Conservation (phyloP, 2,888 invertebrate genomes). For the Rhamphomyia laevipes region DNA sequence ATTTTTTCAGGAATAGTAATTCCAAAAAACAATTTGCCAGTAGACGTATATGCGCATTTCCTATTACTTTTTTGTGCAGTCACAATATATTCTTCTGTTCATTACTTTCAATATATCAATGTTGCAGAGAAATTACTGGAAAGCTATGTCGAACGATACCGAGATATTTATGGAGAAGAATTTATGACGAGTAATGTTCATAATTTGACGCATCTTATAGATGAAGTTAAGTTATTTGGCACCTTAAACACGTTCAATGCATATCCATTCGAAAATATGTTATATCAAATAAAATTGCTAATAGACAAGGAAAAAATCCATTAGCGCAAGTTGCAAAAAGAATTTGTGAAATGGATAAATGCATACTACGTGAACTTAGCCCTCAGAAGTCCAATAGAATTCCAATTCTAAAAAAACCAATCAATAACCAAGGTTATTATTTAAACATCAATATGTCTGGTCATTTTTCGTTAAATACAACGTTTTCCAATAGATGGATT, state of each 20-base stretch:
- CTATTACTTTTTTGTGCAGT: slow-evolving; percentile 8
- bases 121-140: slow-evolving; percentile 14
- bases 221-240: slow-evolving; percentile 25
- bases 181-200: slow-evolving; percentile 29
- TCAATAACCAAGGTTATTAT: not conserved
- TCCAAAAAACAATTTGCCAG: slow-evolving; percentile 12
- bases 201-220: slow-evolving; percentile 25
- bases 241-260: not conserved
- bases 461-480: not conserved
- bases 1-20: slow-evolving; percentile 13
- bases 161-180: slow-evolving; percentile 23
- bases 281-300: not conserved
- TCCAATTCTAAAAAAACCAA: not conserved
- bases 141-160: slow-evolving; percentile 13
- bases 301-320: not conserved
- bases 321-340: not conserved
- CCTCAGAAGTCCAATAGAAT: not conserved
- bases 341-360: not conserved
- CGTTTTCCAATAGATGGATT: not conserved
- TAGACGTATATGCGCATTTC: slow-evolving; percentile 8
- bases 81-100: slow-evolving; percentile 1
- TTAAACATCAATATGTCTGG: not conserved
- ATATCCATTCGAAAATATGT: slow-evolving; percentile 4
- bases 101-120: slow-evolving; percentile 9
- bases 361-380: not conserved